Percentiles rank a stretch among this genome's conserved stretches.
Evolutionary conservation across 2,797 vertebrate species (phyloP).

Genomic region (Buphagus erythrorhynchus): DNA sequence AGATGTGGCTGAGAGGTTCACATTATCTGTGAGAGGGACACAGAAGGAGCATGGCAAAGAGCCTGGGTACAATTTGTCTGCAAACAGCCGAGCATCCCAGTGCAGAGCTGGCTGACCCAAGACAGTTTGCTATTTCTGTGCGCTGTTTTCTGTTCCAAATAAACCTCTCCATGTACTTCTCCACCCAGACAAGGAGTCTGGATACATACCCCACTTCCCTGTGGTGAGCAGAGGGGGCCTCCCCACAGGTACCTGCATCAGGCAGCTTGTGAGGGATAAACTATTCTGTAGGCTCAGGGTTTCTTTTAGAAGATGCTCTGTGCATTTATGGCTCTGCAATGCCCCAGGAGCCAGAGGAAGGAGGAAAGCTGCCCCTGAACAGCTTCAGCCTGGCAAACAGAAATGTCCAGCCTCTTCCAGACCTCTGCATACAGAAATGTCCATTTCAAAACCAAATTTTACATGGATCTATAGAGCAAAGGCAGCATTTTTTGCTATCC

Average conservation of each 20-base stretch:
- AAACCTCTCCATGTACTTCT: neutral
- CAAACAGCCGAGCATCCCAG: accelerated
- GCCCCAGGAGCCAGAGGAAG: neutral
- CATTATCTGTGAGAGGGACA: neutral
- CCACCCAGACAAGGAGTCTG: neutral
- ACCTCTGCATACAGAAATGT: neutral
- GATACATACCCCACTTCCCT: neutral
- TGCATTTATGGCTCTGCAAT: accelerated
- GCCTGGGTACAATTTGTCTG: neutral
- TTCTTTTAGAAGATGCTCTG: neutral
- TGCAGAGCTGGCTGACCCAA: neutral
- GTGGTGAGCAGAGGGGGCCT: neutral
- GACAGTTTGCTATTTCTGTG: neutral
- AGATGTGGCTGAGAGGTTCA: neutral
- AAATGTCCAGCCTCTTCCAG: neutral
- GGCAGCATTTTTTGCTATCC: neutral
- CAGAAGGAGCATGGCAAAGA: neutral
- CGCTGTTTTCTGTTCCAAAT: neutral
- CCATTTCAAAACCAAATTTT: neutral
- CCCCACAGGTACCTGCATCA: neutral
- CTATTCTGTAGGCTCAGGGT: neutral
- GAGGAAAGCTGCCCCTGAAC: neutral
- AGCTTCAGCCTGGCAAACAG: neutral
- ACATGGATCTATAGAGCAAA: neutral
- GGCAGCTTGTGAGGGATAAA: neutral